Evolutionary conservation across 2,888 invertebrate genomes (phyloP).

Genomic region (Amorpha juglandis): DNA sequence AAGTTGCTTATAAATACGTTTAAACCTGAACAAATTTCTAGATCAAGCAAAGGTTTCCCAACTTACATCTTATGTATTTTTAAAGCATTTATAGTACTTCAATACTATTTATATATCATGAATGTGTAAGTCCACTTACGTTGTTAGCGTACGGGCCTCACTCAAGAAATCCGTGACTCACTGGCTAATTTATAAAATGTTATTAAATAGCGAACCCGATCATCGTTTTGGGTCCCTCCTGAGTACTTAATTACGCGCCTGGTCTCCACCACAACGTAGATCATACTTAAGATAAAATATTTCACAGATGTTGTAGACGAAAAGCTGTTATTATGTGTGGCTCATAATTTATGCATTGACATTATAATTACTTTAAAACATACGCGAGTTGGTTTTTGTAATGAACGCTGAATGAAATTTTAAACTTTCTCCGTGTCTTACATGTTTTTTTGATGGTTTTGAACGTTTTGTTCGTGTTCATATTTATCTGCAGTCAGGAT

Average conservation of each 20-base stretch:
- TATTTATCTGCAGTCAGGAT: not conserved
- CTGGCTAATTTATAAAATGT: not conserved
- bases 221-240: slow-evolving; percentile 12
- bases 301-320: slow-evolving; percentile 64
- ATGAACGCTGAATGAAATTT: slow-evolving; percentile 52
- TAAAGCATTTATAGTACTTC: no score
- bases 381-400: slow-evolving; percentile 63
- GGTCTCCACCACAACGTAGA: slow-evolving; percentile 44
- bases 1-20: no score
- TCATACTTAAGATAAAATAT: slow-evolving; percentile 66
- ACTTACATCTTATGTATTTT: no score
- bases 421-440: slow-evolving; percentile 49
- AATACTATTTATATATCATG: no score
- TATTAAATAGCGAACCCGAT: not conserved
- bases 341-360: slow-evolving; percentile 73
- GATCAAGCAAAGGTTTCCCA: no score
- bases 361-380: slow-evolving; percentile 65
- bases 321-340: slow-evolving; percentile 66
- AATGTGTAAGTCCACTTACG: no score
- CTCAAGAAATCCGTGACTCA: no score
- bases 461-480: slow-evolving; percentile 10
- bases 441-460: no score
- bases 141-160: no score
- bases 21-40: no score
- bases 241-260: slow-evolving; percentile 24